Base-by-base conservation (phyloP, 2,113 vertebrate genomes). In the Hystrix brachyura region DNA sequence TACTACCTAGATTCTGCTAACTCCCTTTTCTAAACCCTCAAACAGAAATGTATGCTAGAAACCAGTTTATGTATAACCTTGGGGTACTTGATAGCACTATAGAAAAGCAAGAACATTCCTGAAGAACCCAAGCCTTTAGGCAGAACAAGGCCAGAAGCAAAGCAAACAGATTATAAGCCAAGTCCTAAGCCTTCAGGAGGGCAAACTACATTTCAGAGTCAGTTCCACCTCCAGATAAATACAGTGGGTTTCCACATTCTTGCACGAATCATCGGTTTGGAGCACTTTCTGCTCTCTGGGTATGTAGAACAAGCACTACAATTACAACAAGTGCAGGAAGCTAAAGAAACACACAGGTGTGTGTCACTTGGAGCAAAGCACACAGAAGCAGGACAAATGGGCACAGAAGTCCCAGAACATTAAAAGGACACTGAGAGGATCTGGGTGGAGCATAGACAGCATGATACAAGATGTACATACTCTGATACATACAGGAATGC, bases 221-320 rank as follows among this genome's bases (percentile, higher is more conserved):
- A 46, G 17, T 25, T 23, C n/a, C 27, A 81, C 15, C 72, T 78
- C 23, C 32, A 79, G 34, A 55, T 55, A 72, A 62, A 87, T 62
- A 13, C 18, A 38, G 18, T 8, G 10, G 85, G 25, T 17, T 87
- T 74, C 81, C 27, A 32, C 7, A 18, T 7, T 8, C 62, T 74
- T 0, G 1, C 7, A 18, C 3, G 4, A 53, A 11, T n/a, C 29
- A n/a, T 0, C 53, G 62, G 34, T 4, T 72, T 43, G n/a, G 19
- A 72, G 69, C 38, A 72, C n/a, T 43, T 43, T 51, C 59, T 84
- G 7, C 23, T 78, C 0, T 72, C 12, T 29, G 11, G 8, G 18
- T 9, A 3, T 46, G 2, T 11, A 74, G 48, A 76, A 34, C n/a
- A 90, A 67, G 23, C 38, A 87, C 51, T n/a, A 3, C 64, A 48